Evolutionary conservation across 1,140 invertebrate species (phyloP).

Genomic region (Bombus pyrosoma): DNA sequence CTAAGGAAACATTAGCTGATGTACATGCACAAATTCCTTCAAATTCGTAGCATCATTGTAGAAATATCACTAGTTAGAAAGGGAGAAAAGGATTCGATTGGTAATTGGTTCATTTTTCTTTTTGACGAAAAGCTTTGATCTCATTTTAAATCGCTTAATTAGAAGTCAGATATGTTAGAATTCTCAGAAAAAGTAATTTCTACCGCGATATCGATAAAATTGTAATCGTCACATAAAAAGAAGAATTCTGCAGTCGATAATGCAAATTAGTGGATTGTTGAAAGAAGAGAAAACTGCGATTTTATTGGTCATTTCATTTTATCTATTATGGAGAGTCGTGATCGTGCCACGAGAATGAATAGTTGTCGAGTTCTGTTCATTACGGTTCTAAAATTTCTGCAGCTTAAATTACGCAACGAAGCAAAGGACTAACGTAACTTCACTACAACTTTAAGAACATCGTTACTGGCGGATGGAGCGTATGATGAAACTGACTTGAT

Average conservation of each 20-base stretch:
- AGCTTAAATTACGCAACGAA: background rate
- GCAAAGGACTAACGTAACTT: constrained; percentile 1
- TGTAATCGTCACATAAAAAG: background rate
- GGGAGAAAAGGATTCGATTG: background rate
- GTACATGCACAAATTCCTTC: too few species aligned
- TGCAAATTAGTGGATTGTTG: background rate
- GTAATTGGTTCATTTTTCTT: background rate
- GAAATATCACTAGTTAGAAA: background rate
- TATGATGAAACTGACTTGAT: background rate
- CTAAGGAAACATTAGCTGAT: too few species aligned
- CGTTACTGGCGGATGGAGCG: too few species aligned
- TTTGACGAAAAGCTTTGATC: background rate
- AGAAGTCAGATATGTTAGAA: too few species aligned
- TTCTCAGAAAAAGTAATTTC: background rate
- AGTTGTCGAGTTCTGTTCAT: background rate
- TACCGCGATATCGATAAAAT: background rate
- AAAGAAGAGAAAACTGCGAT: background rate
- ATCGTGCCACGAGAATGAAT: background rate
- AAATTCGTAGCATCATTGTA: background rate
- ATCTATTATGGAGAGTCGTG: background rate
- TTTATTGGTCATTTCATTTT: background rate
- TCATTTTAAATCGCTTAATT: background rate
- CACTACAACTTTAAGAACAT: background rate
- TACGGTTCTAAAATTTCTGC: background rate
- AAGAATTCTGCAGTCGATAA: background rate